A percentile compares a stretch with the other conserved stretches of the same genome.
These are phyloP conservation scores for Lordiphosa fenestrarum DNA, from an alignment of 2,888 invertebrate species.

Conservation along the genomic window DNA sequence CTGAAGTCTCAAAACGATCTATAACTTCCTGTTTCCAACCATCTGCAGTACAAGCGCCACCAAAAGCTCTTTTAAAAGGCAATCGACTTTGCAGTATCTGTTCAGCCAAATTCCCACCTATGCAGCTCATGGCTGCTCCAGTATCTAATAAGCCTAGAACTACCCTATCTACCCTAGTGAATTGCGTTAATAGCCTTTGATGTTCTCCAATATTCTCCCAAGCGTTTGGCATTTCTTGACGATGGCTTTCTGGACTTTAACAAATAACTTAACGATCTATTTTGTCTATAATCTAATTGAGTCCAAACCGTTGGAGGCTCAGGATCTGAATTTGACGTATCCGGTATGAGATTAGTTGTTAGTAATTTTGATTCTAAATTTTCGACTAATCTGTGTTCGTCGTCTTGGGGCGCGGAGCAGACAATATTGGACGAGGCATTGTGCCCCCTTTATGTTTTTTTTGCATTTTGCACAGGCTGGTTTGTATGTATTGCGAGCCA, in stretches of 20 bases:
- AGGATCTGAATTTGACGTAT: too few relatives aligned
- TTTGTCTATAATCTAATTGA: background rate
- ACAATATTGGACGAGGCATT: background rate
- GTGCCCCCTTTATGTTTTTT: background rate
- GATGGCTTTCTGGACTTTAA: background rate
- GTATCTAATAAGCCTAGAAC: conserved; percentile 3
- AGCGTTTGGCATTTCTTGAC: background rate
- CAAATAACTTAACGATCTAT: too few relatives aligned
- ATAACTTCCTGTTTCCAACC: background rate
- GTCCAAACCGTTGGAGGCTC: too few relatives aligned
- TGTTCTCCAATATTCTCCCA: background rate
- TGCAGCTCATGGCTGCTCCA: conserved; percentile 1
- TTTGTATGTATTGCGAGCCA: background rate
- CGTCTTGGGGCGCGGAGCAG: background rate
- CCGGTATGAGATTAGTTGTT: too few relatives aligned
- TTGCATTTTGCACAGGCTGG: conserved; percentile 1
- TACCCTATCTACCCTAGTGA: background rate
- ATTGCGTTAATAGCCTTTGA: background rate
- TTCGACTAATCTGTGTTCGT: background rate
- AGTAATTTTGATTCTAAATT: too few relatives aligned
- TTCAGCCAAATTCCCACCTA: background rate
- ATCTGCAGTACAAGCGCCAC: background rate
- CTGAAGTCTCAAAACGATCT: background rate
- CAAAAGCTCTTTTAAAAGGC: background rate
- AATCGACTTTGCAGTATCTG: background rate